phyloP scores from a whole-genome alignment of 2,888 invertebrate species.

The Ophion costatus region DNA sequence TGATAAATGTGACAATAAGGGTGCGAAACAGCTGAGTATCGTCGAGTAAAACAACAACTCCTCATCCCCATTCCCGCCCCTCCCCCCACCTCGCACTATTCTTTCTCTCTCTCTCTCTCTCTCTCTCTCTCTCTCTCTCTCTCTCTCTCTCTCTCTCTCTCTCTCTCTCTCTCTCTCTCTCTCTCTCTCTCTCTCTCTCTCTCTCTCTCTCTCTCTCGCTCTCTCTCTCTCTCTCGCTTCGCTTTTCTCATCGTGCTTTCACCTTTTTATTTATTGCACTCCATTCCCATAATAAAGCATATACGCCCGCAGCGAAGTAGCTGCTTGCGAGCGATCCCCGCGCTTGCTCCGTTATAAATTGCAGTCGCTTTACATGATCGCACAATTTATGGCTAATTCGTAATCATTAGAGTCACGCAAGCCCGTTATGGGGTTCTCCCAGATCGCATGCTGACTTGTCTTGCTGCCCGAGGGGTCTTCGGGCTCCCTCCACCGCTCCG shows the following conservation, averaged over 20 bases:
- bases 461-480: conserved; percentile 48
- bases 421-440: conserved; percentile 72
- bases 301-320: conserved; percentile 45
- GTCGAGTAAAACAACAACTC: conserved; percentile 4
- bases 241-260: conserved; percentile 46
- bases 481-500: background rate
- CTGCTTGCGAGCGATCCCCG: conserved; percentile 37
- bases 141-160: conserved; percentile 16
- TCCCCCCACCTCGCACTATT: background rate
- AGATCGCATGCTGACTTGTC: conserved; percentile 76
- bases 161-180: conserved; percentile 16
- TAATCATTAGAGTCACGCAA: conserved; percentile 80
- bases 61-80: background rate
- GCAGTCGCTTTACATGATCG: conserved; percentile 77
- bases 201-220: conserved; percentile 5
- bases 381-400: conserved; percentile 79
- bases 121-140: conserved; percentile 16
- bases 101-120: conserved; percentile 10
- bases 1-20: conserved; percentile 43
- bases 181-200: conserved; percentile 16
- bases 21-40: conserved; percentile 22
- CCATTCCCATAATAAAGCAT: conserved; percentile 53
- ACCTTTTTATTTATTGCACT: conserved; percentile 55
- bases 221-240: conserved; percentile 8
- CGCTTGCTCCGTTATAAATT: conserved; percentile 74